phyloP scores from a whole-genome alignment of 2,888 invertebrate genomes.

The Stenodema calcarata region DNA sequence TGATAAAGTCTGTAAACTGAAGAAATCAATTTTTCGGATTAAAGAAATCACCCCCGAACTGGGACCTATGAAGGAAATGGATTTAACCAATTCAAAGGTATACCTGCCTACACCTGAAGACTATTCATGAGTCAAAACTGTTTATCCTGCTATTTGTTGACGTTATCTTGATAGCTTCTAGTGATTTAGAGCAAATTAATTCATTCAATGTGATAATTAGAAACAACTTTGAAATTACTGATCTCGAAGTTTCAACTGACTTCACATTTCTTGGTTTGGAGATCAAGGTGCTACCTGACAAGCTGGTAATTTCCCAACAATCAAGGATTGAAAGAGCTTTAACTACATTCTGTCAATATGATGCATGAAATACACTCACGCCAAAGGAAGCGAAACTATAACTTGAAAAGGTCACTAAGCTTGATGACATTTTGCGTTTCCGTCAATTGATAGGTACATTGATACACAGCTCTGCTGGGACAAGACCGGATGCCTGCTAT shows the following conservation, averaged over 20 bases:
- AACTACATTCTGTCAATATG: background rate
- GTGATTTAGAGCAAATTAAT: background rate
- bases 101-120: background rate
- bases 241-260: no score
- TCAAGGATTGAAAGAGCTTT: background rate
- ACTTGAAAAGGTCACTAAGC: no score
- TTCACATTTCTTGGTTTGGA: no score
- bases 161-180: background rate
- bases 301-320: background rate
- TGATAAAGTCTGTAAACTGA: no score
- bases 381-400: background rate
- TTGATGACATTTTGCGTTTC: background rate
- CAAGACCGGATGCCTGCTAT: conserved; percentile 11
- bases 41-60: background rate
- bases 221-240: background rate
- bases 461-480: background rate
- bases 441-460: background rate
- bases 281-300: background rate
- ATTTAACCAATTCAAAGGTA: conserved; percentile 20
- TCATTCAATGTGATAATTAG: background rate
- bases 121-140: background rate
- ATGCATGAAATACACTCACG: background rate
- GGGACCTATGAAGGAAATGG: background rate
- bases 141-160: conserved; percentile 8
- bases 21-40: background rate